A percentile compares a stretch with the other conserved stretches of the same genome.
These are phyloP conservation scores for Lucinisca nassula DNA, from an alignment of 2,888 invertebrate species.

Conservation along the genomic window DNA sequence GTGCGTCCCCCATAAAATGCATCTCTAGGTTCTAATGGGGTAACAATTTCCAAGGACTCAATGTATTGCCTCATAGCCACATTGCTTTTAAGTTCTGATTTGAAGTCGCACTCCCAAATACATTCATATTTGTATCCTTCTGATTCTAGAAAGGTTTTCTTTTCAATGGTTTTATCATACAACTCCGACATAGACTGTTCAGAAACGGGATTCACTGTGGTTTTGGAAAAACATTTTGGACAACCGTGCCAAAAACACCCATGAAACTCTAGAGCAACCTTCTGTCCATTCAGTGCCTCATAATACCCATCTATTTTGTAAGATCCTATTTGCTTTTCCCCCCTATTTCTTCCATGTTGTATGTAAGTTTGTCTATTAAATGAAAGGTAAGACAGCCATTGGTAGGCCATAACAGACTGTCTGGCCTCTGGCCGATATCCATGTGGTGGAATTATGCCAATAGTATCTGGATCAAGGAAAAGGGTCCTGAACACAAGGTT, in stretches of 20 bases:
- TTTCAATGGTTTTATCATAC: neutral
- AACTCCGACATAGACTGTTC: conserved; percentile 1
- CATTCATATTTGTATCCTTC: neutral
- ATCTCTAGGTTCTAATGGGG: conserved; percentile 74
- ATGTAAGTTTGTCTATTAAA: conserved; percentile 13
- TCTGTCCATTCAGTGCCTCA: neutral
- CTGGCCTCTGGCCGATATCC: conserved; percentile 60
- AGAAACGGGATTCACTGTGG: neutral
- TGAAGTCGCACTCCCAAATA: conserved; percentile 70
- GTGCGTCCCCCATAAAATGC: conserved; percentile 81
- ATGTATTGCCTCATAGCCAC: conserved; percentile 56
- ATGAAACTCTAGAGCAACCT: conserved; percentile 21
- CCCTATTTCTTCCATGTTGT: conserved; percentile 39
- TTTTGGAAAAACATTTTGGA: neutral
- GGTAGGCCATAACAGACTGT: conserved; percentile 60
- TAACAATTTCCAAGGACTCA: conserved; percentile 46
- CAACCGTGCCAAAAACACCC: conserved; percentile 41
- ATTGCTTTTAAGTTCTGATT: conserved; percentile 52
- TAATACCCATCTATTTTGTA: conserved; percentile 39
- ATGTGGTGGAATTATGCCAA: conserved; percentile 63
- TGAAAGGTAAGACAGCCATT: conserved; percentile 55
- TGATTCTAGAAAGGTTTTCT: conserved; percentile 29
- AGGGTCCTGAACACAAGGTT: conserved; percentile 48
- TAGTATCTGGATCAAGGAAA: conserved; percentile 46
- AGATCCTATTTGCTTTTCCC: conserved; percentile 31